phyloP scores from a whole-genome alignment of 1,140 invertebrate species.

The Cepaea nemoralis region DNA sequence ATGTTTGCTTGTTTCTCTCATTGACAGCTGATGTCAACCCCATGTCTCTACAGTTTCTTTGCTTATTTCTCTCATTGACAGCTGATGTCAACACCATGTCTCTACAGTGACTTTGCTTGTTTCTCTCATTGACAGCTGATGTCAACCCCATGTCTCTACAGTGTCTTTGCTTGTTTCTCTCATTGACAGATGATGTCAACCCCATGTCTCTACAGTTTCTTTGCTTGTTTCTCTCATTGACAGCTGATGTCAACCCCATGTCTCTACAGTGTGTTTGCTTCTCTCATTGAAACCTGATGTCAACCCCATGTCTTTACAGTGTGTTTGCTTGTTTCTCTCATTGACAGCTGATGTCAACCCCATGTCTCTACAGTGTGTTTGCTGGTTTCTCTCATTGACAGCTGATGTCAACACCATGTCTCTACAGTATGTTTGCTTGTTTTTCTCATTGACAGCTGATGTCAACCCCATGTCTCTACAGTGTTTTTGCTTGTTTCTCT shows the following conservation, averaged over 20 bases:
- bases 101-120: constrained; percentile 77
- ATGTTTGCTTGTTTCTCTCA: constrained; percentile 48
- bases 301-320: no score
- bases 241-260: no score
- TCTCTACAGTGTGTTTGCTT: no score
- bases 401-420: constrained; percentile 72
- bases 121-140: no score
- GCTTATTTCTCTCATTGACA: not conserved
- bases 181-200: no score
- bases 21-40: constrained; percentile 75
- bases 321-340: no score
- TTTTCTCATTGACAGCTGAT: not conserved
- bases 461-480: constrained; percentile 74
- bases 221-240: constrained; percentile 46
- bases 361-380: no score
- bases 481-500: constrained; percentile 77
- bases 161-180: no score
- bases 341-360: no score
- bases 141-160: no score
- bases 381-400: constrained; percentile 69
- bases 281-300: no score
- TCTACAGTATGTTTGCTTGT: not conserved
- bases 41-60: not conserved
- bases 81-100: constrained; percentile 69
- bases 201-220: no score